phyloP scores from a whole-genome alignment of 2,797 vertebrate genomes.

The Melopsittacus undulatus region DNA sequence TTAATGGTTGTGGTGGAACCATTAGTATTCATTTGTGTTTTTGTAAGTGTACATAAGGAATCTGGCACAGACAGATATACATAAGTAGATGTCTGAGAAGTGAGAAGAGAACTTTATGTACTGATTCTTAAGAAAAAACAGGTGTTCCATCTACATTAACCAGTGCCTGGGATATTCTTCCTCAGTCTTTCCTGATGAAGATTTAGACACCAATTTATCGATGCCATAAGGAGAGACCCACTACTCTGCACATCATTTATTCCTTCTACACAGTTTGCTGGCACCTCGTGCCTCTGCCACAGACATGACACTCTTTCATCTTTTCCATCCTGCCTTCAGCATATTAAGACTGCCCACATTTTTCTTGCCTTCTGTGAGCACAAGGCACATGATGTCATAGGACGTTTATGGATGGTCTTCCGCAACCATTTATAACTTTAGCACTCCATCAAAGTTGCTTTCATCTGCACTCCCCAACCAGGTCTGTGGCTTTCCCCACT shows the following conservation, averaged over 20 bases:
- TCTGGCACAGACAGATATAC: neutral
- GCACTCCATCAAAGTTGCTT: neutral
- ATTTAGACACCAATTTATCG: neutral
- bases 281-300: neutral
- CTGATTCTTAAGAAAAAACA: neutral
- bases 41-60: neutral
- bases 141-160: neutral
- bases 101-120: neutral
- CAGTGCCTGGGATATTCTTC: neutral
- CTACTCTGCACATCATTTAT: neutral
- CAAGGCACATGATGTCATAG: neutral
- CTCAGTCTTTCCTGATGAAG: neutral
- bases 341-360: neutral
- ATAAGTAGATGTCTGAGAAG: neutral
- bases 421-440: neutral
- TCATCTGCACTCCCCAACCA: neutral
- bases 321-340: neutral
- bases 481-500: neutral
- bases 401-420: accelerated
- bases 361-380: neutral
- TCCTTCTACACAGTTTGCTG: neutral
- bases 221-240: neutral
- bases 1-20: neutral
- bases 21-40: neutral
- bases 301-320: neutral